These are phyloP conservation scores for Acrobasis repandana DNA, from an alignment of 2,888 invertebrate genomes.

Conservation along the genomic window DNA sequence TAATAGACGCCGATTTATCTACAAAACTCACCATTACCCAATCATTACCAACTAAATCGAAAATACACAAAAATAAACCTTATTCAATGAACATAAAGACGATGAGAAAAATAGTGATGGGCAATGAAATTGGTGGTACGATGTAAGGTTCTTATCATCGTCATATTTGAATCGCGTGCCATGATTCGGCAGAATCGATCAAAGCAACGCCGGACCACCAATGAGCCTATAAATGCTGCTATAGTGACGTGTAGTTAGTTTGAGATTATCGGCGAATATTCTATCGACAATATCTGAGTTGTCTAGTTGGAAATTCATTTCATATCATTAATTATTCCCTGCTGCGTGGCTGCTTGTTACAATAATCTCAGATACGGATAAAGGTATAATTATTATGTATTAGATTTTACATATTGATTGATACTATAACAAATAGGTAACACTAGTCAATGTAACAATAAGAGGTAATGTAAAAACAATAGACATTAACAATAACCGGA, in stretches of 20 bases:
- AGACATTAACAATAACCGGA: no score
- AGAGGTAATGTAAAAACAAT: no score
- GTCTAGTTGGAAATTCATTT: not conserved
- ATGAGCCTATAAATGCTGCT: slow-evolving; percentile 57
- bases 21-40: slow-evolving; percentile 38
- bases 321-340: not conserved
- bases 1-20: slow-evolving; percentile 78
- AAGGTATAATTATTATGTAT: no score
- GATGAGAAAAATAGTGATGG: slow-evolving; percentile 26
- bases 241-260: slow-evolving; percentile 35
- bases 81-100: slow-evolving; percentile 29
- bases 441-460: no score
- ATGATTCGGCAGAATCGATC: slow-evolving; percentile 78
- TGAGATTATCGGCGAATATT: not conserved
- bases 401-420: no score
- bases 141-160: slow-evolving; percentile 76
- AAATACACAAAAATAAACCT: slow-evolving; percentile 26
- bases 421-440: no score
- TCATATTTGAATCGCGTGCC: slow-evolving; percentile 80
- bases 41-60: slow-evolving; percentile 24
- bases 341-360: not conserved
- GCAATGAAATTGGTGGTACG: slow-evolving; percentile 37
- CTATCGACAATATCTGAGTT: not conserved
- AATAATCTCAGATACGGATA: not conserved
- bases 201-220: slow-evolving; percentile 77